Conservation (phyloP, 1,140 invertebrate genomes). For the Drosophila aff. region DNA sequence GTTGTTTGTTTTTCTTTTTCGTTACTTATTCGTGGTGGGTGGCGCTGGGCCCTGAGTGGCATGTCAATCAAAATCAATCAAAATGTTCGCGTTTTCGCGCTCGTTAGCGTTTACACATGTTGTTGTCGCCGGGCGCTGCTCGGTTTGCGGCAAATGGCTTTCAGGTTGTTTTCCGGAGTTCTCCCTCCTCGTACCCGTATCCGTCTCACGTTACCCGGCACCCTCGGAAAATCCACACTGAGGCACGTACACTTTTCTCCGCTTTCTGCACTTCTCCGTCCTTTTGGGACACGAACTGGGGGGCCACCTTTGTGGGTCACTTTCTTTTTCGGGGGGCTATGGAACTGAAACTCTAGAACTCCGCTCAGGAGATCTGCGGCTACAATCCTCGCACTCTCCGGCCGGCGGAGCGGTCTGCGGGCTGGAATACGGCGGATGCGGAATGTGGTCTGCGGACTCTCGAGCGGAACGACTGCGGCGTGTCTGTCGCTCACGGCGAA, state of each 20-base stretch:
- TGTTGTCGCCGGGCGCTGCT: slow-evolving; percentile 41
- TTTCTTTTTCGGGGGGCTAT: slow-evolving; percentile 4
- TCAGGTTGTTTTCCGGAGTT: slow-evolving; percentile 44
- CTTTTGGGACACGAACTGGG: slow-evolving; percentile 5
- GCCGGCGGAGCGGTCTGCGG: slow-evolving; percentile 33
- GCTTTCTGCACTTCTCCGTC: slow-evolving; percentile 15
- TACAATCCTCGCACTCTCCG: slow-evolving; percentile 12
- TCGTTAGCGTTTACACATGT: slow-evolving; percentile 77
- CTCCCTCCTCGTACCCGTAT: slow-evolving; percentile 9
- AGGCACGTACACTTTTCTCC: slow-evolving; percentile 32
- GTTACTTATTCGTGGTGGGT: slow-evolving; percentile 40
- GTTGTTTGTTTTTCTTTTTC: slow-evolving; percentile 5
- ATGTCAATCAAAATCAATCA: slow-evolving; percentile 83
- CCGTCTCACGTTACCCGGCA: slow-evolving; percentile 44
- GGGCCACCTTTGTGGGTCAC: slow-evolving; percentile 7
- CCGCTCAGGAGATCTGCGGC: slow-evolving; percentile 1
- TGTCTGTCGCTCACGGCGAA: slow-evolving; percentile 73
- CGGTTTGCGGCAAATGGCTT: slow-evolving; percentile 58
- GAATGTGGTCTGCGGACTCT: slow-evolving; percentile 8
- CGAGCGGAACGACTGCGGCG: slow-evolving; percentile 41
- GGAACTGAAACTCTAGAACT: background rate
- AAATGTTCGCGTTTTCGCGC: slow-evolving; percentile 58
- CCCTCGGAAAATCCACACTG: slow-evolving; percentile 37
- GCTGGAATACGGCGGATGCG: slow-evolving; percentile 11
- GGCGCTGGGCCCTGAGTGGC: slow-evolving; percentile 63